A percentile compares a stretch with the other conserved stretches of the same genome.
Evolutionary conservation across 2,888 invertebrate species (phyloP).

Genomic region (Agrotis segetum): DNA sequence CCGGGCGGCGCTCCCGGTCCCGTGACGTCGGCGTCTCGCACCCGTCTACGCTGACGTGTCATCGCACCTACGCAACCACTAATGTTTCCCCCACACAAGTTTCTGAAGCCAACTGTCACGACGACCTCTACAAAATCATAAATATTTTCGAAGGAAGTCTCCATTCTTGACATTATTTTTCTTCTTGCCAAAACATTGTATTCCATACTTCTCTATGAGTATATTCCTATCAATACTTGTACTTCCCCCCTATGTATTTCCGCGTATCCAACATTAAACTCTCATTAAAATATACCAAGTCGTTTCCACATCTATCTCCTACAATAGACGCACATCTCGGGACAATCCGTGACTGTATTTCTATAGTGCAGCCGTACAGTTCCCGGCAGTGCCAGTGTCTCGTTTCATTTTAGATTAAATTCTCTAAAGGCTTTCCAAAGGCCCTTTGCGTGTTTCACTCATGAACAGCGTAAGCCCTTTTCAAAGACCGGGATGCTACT

Average conservation of each 20-base stretch:
- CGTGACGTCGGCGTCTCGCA: slow-evolving; percentile 86
- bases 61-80: slow-evolving; percentile 75
- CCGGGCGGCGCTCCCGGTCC: slow-evolving; percentile 77
- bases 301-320: slow-evolving; percentile 8
- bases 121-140: not conserved
- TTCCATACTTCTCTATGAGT: not conserved
- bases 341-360: slow-evolving; percentile 46
- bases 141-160: not conserved
- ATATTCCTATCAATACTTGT: not conserved
- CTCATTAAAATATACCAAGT: slow-evolving; percentile 16
- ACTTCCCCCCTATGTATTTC: not conserved
- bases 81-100: slow-evolving; percentile 13
- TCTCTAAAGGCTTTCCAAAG: slow-evolving; percentile 26
- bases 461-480: slow-evolving; percentile 13
- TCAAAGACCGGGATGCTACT: slow-evolving; percentile 26
- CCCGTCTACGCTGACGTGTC: slow-evolving; percentile 77
- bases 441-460: slow-evolving; percentile 34
- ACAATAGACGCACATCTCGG: slow-evolving; percentile 29
- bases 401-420: slow-evolving; percentile 49
- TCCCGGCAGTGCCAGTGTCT: slow-evolving; percentile 19
- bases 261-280: not conserved
- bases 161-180: not conserved
- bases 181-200: not conserved
- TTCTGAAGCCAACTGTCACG: slow-evolving; percentile 5
- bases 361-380: slow-evolving; percentile 24